Percentiles rank a stretch among this genome's conserved stretches.
phyloP scores from a whole-genome alignment of 2,113 vertebrate species.

The Dromaius novaehollandiae region DNA sequence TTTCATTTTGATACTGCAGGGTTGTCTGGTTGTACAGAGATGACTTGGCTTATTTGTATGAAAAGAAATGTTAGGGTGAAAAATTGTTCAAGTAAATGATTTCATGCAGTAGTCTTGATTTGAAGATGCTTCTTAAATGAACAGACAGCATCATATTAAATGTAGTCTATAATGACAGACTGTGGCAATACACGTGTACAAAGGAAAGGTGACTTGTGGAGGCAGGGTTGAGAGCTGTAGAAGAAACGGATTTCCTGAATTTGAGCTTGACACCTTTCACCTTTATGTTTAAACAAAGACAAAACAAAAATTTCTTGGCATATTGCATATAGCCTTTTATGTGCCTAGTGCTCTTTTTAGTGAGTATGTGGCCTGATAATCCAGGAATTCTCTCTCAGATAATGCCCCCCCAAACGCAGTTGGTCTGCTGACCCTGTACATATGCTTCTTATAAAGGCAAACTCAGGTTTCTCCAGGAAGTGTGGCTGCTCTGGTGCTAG shows the following conservation, averaged over 20 bases:
- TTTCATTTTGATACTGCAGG: background rate
- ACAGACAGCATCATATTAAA: background rate
- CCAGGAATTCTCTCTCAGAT: background rate
- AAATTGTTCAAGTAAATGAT: background rate
- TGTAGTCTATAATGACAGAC: background rate
- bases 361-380: background rate
- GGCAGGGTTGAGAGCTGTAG: background rate
- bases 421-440: background rate
- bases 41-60: background rate
- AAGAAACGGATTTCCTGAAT: background rate
- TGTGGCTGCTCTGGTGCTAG: background rate
- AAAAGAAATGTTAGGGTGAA: background rate
- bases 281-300: background rate
- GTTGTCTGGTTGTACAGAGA: background rate
- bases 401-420: background rate
- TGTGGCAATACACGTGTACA: background rate
- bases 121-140: background rate
- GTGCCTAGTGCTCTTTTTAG: background rate
- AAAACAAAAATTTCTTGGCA: background rate
- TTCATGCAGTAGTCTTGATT: background rate
- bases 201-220: background rate
- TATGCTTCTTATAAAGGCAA: accelerated
- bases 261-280: background rate
- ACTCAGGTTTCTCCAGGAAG: background rate
- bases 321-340: background rate